Conservation (phyloP, 2,797 vertebrate species). For the Acropternis orthonyx region DNA sequence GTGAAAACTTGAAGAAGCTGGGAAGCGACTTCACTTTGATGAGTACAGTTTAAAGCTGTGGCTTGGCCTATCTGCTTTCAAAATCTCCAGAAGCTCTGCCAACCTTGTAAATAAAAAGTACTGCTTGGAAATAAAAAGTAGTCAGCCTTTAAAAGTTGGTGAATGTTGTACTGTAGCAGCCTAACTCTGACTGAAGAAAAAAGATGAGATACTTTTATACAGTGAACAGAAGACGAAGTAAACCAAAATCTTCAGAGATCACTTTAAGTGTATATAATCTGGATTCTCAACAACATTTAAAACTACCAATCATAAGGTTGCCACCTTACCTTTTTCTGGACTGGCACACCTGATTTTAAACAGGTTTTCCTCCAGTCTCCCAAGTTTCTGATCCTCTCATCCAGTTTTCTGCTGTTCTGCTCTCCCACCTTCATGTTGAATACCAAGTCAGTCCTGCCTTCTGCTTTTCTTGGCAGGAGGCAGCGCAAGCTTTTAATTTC, state of each 20-base stretch:
- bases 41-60: constrained; percentile 25
- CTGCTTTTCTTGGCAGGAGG: constrained; percentile 52
- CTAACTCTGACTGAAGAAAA: constrained; percentile 63
- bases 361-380: constrained; percentile 48
- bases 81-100: constrained; percentile 16
- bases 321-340: constrained; percentile 73
- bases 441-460: constrained; percentile 30
- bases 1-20: constrained; percentile 69
- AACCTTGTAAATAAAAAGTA: constrained; percentile 6
- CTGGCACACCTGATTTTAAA: constrained; percentile 55
- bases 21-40: constrained; percentile 47
- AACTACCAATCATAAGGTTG: constrained; percentile 78
- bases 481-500: constrained; percentile 48
- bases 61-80: constrained; percentile 37
- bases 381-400: constrained; percentile 40
- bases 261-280: constrained; percentile 62
- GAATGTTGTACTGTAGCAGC: constrained; percentile 23
- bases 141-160: constrained; percentile 37
- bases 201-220: constrained; percentile 60
- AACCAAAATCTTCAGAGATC: constrained; percentile 73
- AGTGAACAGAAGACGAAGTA: constrained; percentile 72
- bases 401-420: constrained; percentile 28
- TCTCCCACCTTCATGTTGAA: constrained; percentile 31
- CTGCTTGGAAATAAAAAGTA: constrained; percentile 31
- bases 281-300: constrained; percentile 68